phyloP scores from a whole-genome alignment of 2,797 vertebrate species.

The Coendou prehensilis region DNA sequence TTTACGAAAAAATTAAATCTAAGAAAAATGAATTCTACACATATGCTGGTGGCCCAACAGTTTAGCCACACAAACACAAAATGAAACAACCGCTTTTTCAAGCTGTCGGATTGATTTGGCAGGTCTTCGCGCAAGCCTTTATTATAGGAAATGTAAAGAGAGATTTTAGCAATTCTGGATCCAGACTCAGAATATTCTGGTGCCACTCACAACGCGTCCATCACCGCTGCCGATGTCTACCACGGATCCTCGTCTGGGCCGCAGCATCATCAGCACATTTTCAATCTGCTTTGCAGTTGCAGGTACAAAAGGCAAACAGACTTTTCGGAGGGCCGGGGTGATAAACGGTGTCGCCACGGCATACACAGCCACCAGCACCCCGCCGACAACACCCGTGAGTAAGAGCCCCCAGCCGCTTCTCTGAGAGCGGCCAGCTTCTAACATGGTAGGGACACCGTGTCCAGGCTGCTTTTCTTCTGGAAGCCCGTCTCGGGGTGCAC shows the following conservation, averaged over 20 bases:
- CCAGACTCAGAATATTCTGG: not conserved
- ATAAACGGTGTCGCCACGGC: constrained; percentile 93
- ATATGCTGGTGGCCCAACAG: not conserved
- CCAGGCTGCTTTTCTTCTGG: rapidly evolving
- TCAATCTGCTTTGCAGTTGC: constrained; percentile 94
- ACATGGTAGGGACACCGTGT: not conserved
- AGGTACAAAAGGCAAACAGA: constrained; percentile 98
- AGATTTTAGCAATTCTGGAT: not conserved
- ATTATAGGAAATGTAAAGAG: not conserved
- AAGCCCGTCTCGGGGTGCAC: not conserved
- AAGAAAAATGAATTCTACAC: constrained; percentile 58
- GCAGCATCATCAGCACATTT: constrained; percentile 92
- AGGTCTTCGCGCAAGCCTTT: not conserved
- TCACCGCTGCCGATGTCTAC: constrained; percentile 98
- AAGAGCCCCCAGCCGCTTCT: constrained; percentile 90
- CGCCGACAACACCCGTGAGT: constrained; percentile 90
- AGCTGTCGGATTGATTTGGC: not conserved
- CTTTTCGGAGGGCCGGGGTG: constrained; percentile 93
- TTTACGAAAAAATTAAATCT: constrained; percentile 38
- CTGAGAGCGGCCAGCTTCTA: not conserved
- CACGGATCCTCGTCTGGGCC: constrained; percentile 90
- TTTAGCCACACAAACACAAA: constrained; percentile 28
- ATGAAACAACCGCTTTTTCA: not conserved
- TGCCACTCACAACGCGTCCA: constrained; percentile 95
- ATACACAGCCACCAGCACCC: constrained; percentile 92